phyloP scores from a whole-genome alignment of 2,113 vertebrate species.

The Pomatostomus ruficeps region DNA sequence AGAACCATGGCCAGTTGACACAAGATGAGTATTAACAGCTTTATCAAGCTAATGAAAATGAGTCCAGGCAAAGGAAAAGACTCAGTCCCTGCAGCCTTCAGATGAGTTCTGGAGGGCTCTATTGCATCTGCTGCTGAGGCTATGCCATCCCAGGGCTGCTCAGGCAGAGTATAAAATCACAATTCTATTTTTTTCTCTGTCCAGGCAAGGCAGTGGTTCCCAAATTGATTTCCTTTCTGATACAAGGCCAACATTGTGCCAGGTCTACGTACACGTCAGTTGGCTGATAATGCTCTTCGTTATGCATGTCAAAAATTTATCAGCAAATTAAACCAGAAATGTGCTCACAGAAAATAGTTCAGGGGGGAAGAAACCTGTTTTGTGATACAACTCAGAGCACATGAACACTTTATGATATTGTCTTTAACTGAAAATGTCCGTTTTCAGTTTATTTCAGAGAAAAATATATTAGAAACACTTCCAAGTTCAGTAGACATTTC shows the following conservation, averaged over 20 bases:
- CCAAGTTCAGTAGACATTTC: not conserved
- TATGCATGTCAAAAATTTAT: not conserved
- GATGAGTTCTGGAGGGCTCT: not conserved
- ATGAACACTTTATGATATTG: not conserved
- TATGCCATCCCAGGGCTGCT: not conserved
- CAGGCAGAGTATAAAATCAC: not conserved
- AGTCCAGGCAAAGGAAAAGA: not conserved
- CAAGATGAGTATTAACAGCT: not conserved
- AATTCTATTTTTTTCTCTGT: not conserved
- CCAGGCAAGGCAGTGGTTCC: not conserved
- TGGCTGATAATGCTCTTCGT: not conserved
- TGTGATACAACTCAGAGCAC: not conserved
- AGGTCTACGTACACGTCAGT: not conserved
- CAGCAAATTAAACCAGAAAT: not conserved
- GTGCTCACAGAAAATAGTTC: not conserved
- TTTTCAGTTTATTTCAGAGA: not conserved
- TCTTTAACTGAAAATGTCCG: not conserved
- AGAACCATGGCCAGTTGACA: not conserved
- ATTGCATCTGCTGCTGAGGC: not conserved
- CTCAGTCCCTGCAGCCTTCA: not conserved
- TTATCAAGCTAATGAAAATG: not conserved
- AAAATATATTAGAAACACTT: not conserved
- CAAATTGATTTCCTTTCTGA: not conserved
- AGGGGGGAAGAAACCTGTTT: accelerated
- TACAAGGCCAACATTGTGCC: not conserved